These are phyloP conservation scores for Tetrapedia diversipes DNA, from an alignment of 2,888 invertebrate genomes.

Conservation along the genomic window DNA sequence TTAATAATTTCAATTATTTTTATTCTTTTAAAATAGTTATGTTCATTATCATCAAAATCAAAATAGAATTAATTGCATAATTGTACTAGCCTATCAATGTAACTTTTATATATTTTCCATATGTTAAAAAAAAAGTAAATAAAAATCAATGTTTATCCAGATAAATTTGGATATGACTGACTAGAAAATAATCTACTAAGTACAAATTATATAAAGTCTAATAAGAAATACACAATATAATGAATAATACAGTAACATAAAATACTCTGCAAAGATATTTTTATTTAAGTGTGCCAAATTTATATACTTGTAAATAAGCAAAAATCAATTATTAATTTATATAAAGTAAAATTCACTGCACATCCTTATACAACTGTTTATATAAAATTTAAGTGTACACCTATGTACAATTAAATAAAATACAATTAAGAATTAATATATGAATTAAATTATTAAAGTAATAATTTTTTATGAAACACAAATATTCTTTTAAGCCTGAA, in stretches of 20 bases:
- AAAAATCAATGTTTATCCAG: constrained; percentile 9
- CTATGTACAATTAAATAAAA: constrained; percentile 44
- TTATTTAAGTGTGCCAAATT: constrained; percentile 39
- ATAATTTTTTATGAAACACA: not conserved
- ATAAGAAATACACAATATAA: constrained; percentile 15
- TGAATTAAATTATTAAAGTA: not conserved
- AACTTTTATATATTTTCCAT: constrained; percentile 31
- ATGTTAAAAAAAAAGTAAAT: constrained; percentile 5
- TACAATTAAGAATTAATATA: constrained; percentile 16
- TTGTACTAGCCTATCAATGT: not conserved
- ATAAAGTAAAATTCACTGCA: constrained; percentile 20
- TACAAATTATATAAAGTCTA: constrained; percentile 36
- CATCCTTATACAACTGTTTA: constrained; percentile 18
- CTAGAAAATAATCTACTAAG: constrained; percentile 46
- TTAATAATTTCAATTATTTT: constrained; percentile 31
- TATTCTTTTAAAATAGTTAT: constrained; percentile 17
- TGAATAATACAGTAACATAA: constrained; percentile 16
- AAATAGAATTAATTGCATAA: constrained; percentile 17
- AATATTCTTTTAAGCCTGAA: not conserved
- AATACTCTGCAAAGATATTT: constrained; percentile 23
- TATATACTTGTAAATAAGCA: constrained; percentile 38
- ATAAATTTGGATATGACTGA: constrained; percentile 41
- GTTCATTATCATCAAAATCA: constrained; percentile 15
- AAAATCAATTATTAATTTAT: constrained; percentile 20
- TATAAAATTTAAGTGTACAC: constrained; percentile 6